Evolutionary conservation across 2,797 vertebrate genomes (phyloP), one percentile per base, ranked within the genome.

Genomic region (Euthynnus affinis): DNA sequence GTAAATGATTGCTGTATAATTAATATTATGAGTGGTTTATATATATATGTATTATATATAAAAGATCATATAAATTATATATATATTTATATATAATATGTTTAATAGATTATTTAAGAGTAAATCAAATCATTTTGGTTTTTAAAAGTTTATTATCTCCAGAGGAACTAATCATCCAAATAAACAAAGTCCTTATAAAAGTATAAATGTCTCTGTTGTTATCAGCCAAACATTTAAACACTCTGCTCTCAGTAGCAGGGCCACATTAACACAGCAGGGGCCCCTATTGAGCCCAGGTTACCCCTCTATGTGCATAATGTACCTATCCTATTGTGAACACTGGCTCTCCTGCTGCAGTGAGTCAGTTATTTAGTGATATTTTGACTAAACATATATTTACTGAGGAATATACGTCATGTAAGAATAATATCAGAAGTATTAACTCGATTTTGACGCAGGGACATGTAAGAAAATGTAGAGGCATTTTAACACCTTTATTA

Each of bases 211-310:
- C 27, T 12, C 10, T 34, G 48, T 14, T 57, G 22, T 56, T 68
- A 48, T 73, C 40, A 68, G 20, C 18, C 32, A 51, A 62, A 79
- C 63, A 57, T 74, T 62, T 73, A 57, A 57, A 44, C 5, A 32
- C 29, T 32, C 6, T 32, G 29, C 29, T 6, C 29, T 32, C 29
- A 32, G 29, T 42, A 42, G 40, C 72, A 58, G 44, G 55, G 62
- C 29, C 1, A 6, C 2, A 48, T 14, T 29, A 20, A 58, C 18
- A 13, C 55, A 44, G 18, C 32, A 48, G 40, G 32, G 40, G 37
- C 37, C 37, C 37, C 37, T 10, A 37, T 10, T 37, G 37, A 37
- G 10, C 9, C 37, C 40, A 14, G 40, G 40, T 13, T 29, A 2
- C 40, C 9, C 40, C 15, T 40, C 20, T n/a, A 12, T 59, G 5